Percentiles rank a stretch among this genome's conserved stretches.
Conservation (phyloP, 37 sponge, comb jelly and placozoan genomes). For the Bolinopsis microptera region DNA sequence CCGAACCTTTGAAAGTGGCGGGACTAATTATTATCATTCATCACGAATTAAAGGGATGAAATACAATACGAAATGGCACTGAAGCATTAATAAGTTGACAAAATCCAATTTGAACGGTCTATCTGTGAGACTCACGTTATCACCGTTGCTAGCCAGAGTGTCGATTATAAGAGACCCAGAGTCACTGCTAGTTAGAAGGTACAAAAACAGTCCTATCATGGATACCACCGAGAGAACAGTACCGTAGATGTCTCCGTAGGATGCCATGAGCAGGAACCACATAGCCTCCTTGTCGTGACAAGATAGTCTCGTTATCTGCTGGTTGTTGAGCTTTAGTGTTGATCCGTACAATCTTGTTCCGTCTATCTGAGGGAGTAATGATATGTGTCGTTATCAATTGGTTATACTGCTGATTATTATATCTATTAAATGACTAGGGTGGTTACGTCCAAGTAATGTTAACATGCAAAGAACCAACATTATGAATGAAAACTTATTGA, state of each 20-base stretch:
- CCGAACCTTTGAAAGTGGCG: too few species aligned
- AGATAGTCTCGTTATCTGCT: slow-evolving; percentile 12
- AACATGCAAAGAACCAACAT: too few species aligned
- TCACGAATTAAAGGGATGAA: too few species aligned
- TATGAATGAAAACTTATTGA: too few species aligned
- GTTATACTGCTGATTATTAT: too few species aligned
- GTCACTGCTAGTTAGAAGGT: slow-evolving; percentile 44
- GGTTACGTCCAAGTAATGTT: too few species aligned
- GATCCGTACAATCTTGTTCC: slow-evolving; percentile 1
- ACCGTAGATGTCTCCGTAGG: slow-evolving; percentile 20
- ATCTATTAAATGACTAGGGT: too few species aligned
- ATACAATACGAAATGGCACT: too few species aligned
- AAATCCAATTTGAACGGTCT: too few species aligned
- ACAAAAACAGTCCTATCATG: neutral
- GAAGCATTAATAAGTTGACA: neutral
- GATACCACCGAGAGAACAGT: neutral
- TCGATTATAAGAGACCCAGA: slow-evolving; percentile 11
- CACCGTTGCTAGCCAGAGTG: slow-evolving; percentile 30
- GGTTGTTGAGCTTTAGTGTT: neutral
- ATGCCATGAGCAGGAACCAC: slow-evolving; percentile 39
- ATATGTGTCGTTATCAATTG: too few species aligned
- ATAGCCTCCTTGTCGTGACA: neutral
- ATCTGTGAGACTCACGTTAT: neutral
- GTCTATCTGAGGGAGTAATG: neutral
- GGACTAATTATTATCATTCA: too few species aligned